Percentiles rank a stretch among this genome's conserved stretches.
Evolutionary conservation across 2,113 vertebrate genomes (phyloP).

Genomic region (Hiodon alosoides): DNA sequence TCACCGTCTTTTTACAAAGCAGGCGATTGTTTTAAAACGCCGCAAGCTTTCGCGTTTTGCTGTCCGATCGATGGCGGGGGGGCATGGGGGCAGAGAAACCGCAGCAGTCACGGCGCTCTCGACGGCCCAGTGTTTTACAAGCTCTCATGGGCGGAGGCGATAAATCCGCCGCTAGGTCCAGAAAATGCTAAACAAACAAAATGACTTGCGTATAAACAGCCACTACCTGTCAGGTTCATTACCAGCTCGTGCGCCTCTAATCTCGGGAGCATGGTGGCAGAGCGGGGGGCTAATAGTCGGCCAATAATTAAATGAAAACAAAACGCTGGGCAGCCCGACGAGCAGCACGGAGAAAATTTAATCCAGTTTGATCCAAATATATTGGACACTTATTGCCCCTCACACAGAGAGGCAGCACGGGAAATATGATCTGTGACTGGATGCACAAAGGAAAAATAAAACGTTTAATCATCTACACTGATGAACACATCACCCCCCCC

Average conservation of each 20-base stretch:
- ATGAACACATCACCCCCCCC: slow-evolving; percentile 35
- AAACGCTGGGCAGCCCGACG: slow-evolving; percentile 30
- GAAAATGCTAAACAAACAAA: slow-evolving; percentile 42
- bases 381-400: slow-evolving; percentile 42
- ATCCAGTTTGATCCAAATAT: slow-evolving; percentile 44
- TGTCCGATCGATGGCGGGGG: background rate
- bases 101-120: background rate
- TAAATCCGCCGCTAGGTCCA: slow-evolving; percentile 31
- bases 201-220: slow-evolving; percentile 32
- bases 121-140: slow-evolving; percentile 18
- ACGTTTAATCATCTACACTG: slow-evolving; percentile 28
- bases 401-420: slow-evolving; percentile 8
- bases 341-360: slow-evolving; percentile 42
- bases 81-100: slow-evolving; percentile 11
- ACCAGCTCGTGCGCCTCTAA: slow-evolving; percentile 34
- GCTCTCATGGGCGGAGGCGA: slow-evolving; percentile 13
- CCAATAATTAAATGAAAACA: slow-evolving; percentile 49
- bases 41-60: background rate
- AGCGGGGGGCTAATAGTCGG: slow-evolving; percentile 37
- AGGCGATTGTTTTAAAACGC: background rate
- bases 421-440: slow-evolving; percentile 33
- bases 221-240: slow-evolving; percentile 41
- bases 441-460: slow-evolving; percentile 23
- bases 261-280: slow-evolving; percentile 31
- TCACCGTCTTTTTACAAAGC: background rate